Conservation (phyloP, 1,140 invertebrate genomes). For the Apis mellifera region DNA sequence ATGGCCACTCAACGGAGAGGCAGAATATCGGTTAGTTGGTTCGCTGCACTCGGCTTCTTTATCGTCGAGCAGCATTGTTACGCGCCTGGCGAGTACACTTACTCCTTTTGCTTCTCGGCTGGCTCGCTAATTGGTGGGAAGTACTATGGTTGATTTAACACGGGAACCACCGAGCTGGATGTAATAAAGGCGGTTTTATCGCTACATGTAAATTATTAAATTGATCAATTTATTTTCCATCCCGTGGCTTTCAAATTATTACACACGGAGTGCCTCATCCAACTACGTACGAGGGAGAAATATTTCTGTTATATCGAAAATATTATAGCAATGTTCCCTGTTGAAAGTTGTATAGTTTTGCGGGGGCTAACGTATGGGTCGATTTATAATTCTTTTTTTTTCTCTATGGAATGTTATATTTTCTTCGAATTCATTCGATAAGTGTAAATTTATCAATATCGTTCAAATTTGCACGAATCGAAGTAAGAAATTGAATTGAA, state of each 20-base stretch:
- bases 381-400: background rate
- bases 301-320: background rate
- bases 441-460: background rate
- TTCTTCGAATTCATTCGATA: background rate
- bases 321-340: background rate
- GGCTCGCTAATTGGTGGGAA: background rate
- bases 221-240: background rate
- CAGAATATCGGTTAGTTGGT: slow-evolving; percentile 39
- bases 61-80: slow-evolving; percentile 1
- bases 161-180: background rate
- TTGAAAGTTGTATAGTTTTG: background rate
- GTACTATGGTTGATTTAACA: slow-evolving; percentile 16
- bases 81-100: no score
- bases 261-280: no score
- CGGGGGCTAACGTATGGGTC: background rate
- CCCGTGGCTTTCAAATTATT: background rate
- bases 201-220: background rate
- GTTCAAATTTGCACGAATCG: no score
- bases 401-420: background rate
- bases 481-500: no score
- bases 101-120: background rate
- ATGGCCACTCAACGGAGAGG: slow-evolving; percentile 33
- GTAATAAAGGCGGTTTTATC: background rate
- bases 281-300: background rate
- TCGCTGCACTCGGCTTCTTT: background rate